Percentiles rank a stretch among this genome's conserved stretches.
These are phyloP conservation scores for Brachionus plicatilis DNA, from an alignment of 1,140 invertebrate species.

Conservation along the genomic window DNA sequence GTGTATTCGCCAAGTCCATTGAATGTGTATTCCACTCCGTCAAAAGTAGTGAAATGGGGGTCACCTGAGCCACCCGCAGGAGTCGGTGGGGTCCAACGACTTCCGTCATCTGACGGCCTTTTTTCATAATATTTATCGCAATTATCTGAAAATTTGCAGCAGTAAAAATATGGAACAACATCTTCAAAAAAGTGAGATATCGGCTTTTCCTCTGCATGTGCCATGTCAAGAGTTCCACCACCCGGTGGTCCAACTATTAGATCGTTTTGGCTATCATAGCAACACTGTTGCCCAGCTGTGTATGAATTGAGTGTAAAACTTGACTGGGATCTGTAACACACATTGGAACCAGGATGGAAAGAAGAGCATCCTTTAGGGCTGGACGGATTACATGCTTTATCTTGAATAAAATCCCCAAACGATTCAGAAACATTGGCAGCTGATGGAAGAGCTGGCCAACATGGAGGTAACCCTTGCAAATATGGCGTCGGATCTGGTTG, in stretches of 20 bases:
- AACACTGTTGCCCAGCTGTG: neutral
- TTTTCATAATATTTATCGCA: neutral
- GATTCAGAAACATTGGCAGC: neutral
- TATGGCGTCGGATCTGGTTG: neutral
- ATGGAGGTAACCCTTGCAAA: neutral
- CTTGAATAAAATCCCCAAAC: neutral
- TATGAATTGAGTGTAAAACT: neutral
- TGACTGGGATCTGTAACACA: neutral
- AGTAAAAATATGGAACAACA: neutral
- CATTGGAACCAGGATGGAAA: neutral
- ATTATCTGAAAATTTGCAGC: neutral
- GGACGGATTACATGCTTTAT: neutral
- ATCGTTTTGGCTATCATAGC: neutral
- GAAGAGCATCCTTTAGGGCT: neutral
- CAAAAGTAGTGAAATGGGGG: conserved; percentile 43
- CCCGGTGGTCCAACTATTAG: neutral
- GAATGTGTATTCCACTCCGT: conserved; percentile 44
- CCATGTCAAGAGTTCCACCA: neutral
- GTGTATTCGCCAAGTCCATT: conserved; percentile 44
- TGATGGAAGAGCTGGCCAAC: neutral
- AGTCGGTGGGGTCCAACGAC: neutral
- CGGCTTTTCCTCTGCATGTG: neutral
- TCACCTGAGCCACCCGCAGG: conserved; percentile 40
- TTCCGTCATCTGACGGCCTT: neutral
- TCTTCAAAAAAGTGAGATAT: neutral